These are phyloP conservation scores for Siniperca obscura DNA, from an alignment of 2,797 vertebrate genomes.

Conservation along the genomic window DNA sequence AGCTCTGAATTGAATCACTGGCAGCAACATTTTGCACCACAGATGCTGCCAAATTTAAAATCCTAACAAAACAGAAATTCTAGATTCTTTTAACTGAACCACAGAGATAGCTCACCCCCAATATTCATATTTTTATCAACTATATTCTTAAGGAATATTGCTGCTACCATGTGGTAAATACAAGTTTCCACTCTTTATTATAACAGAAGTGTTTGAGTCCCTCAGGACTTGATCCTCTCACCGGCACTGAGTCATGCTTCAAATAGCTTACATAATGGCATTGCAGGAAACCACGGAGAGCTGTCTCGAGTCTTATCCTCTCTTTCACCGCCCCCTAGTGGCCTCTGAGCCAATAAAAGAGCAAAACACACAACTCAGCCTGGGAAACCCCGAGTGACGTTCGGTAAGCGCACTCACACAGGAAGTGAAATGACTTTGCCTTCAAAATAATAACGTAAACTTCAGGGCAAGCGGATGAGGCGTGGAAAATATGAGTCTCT, in stretches of 20 bases:
- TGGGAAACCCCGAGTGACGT: conserved; percentile 25
- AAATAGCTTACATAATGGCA: conserved; percentile 1
- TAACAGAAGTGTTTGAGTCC: neutral
- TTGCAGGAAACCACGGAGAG: neutral
- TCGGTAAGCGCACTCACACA: conserved; percentile 4
- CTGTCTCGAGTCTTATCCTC: neutral
- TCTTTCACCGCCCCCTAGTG: conserved; percentile 37
- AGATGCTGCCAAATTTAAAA: too few species aligned
- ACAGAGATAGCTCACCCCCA: too few species aligned
- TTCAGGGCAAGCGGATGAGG: neutral
- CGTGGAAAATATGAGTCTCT: neutral
- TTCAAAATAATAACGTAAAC: neutral
- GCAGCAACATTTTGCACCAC: too few species aligned
- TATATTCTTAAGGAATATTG: too few species aligned
- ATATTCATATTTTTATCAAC: too few species aligned
- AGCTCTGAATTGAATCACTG: too few species aligned
- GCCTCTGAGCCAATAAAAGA: neutral
- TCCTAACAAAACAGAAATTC: too few species aligned
- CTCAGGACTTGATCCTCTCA: neutral
- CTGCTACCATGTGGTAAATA: too few species aligned
- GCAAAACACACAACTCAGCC: neutral
- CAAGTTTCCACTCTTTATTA: too few species aligned
- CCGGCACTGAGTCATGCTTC: neutral
- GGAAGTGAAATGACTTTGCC: neutral
- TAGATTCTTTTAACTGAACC: too few species aligned